These are phyloP conservation scores for Oscheius sp. DNA, from an alignment of 2,888 invertebrate species.

Conservation along the genomic window DNA sequence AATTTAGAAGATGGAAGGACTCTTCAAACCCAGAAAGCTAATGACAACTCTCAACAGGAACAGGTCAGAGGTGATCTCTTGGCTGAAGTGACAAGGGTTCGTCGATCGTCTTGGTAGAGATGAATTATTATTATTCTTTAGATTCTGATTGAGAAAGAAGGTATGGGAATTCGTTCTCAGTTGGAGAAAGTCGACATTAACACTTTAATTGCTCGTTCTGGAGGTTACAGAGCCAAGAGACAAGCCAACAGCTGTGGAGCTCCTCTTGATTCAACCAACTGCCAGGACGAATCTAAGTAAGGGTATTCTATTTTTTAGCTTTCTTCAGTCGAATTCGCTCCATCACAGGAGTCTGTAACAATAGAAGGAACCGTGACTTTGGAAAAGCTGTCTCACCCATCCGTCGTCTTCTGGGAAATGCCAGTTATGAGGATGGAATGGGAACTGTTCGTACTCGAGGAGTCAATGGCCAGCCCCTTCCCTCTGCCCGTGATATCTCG, in stretches of 20 bases:
- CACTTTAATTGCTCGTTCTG: not conserved
- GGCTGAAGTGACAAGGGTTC: not conserved
- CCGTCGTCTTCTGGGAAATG: constrained; percentile 80
- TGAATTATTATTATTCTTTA: too few species aligned
- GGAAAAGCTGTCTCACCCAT: constrained; percentile 85
- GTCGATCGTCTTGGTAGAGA: too few species aligned
- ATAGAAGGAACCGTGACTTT: constrained; percentile 80
- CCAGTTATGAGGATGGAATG: constrained; percentile 77
- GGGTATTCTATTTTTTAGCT: not conserved
- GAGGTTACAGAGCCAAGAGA: too few species aligned
- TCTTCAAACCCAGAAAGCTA: constrained; percentile 23
- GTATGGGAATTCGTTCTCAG: constrained; percentile 11
- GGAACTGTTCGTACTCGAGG: constrained; percentile 34
- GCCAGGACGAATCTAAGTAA: not conserved
- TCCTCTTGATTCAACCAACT: constrained; percentile 5
- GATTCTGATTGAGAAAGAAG: constrained; percentile 14
- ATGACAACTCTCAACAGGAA: constrained; percentile 15
- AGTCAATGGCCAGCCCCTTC: constrained; percentile 36
- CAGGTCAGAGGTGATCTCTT: not conserved
- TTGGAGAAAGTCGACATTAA: constrained; percentile 20
- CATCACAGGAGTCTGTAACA: constrained; percentile 86
- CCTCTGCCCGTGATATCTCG: constrained; percentile 44
- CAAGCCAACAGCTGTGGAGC: too few species aligned
- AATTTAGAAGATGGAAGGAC: constrained; percentile 15
- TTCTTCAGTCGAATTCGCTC: constrained; percentile 37